phyloP scores from a whole-genome alignment of 2,797 vertebrate species.

The Pygocentrus nattereri region DNA sequence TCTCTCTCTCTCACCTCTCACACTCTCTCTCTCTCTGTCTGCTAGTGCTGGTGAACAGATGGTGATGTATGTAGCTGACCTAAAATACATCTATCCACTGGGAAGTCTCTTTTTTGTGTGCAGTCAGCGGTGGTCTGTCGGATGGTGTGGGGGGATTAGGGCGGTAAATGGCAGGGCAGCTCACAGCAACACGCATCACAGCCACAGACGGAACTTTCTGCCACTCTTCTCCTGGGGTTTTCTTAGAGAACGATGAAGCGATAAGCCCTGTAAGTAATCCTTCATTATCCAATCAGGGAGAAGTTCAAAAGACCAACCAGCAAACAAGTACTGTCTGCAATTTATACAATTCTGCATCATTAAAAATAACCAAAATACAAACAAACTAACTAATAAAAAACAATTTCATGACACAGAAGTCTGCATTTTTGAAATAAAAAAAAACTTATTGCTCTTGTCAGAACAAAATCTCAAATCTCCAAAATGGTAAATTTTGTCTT shows the following conservation, averaged over 20 bases:
- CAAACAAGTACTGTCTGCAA: neutral
- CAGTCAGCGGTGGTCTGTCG: constrained; percentile 63
- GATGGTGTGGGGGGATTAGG: constrained; percentile 57
- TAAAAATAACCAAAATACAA: too few species aligned
- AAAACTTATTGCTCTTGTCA: too few species aligned
- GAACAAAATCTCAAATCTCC: too few species aligned
- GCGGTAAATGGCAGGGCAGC: constrained; percentile 50
- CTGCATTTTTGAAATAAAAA: too few species aligned
- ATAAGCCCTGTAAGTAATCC: constrained; percentile 4
- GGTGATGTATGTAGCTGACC: constrained; percentile 75
- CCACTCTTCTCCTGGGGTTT: neutral
- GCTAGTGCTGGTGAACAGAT: constrained; percentile 70
- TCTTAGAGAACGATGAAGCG: neutral
- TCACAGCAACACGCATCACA: constrained; percentile 30
- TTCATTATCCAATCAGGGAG: neutral
- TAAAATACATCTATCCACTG: constrained; percentile 73
- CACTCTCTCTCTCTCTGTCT: constrained; percentile 13
- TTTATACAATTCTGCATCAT: too few species aligned
- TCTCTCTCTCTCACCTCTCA: constrained; percentile 28
- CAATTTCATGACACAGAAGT: too few species aligned
- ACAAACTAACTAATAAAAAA: too few species aligned
- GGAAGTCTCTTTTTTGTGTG: constrained; percentile 63
- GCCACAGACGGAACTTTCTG: constrained; percentile 3
- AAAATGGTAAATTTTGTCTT: too few species aligned
- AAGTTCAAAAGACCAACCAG: constrained; percentile 14